Evolutionary conservation across 2,113 vertebrate genomes (phyloP), one percentile per base, ranked within the genome.

Genomic region (Embiotoca jacksoni): DNA sequence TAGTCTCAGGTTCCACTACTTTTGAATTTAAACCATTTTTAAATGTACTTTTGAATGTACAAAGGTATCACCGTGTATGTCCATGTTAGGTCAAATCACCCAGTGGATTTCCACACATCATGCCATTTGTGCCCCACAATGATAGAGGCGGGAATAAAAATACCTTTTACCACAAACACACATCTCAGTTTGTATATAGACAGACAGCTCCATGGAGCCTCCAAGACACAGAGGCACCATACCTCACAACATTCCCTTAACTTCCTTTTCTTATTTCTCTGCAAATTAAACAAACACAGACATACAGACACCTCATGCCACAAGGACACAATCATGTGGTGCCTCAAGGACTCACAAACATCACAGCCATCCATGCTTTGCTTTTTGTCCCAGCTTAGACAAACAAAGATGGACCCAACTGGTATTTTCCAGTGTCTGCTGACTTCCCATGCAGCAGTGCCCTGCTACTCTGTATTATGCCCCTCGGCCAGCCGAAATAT

Each of bases 251-350:
- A 80, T 63, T 69, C 53, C 62, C 68, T 55, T 41, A 65, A 63
- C 79, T 76, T 79, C 61, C 72, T 62, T 72, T 78, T 82, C 69
- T 82, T 82, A 75, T 72, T 65, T 57, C 76, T 61, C 65, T 44
- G 55, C 31, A 76, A 68, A 65, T 78, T 81, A 86, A 84, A 90
- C 81, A 90, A 90, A 90, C 80, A 85, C 62, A 90, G 85, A 90
- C 85, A 63, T 74, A 72, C 78, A 84, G 78, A 65, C 71, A 82
- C 55, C 66, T 72, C 4, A 0, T 1, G 36, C 70, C 85, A 77
- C 75, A 81, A 67, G 71, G 69, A 81, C 83, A 81, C 77, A 90
- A 86, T 78, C 78, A 86, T 88, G 85, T 82, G 85, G 81, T 84
- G 75, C 74, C 81, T 65, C 50, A 31, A 59, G 76, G 57, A 69